Evolutionary conservation across 2,113 vertebrate genomes (phyloP), one percentile per base, ranked within the genome.

Genomic region (Quiscalus mexicanus): DNA sequence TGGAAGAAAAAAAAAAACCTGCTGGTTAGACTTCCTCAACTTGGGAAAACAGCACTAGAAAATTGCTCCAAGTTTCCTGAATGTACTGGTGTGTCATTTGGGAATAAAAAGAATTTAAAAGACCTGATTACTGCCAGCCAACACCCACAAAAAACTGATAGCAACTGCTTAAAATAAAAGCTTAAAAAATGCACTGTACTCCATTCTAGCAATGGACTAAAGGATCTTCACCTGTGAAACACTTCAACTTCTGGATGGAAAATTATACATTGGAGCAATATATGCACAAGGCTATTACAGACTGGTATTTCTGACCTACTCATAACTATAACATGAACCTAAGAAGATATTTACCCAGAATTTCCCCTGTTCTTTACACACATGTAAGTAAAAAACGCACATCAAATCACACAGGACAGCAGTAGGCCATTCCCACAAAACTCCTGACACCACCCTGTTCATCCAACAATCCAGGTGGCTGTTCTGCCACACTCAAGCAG

Each of bases 311-410:
- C 81, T 87, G 33, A 47, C 49, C 24, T 56, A 22, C 49, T n/a
- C 15, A 23, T 73, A 42, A 59, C 75, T 37, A 37, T 37, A 37
- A 37, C 37, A 37, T 37, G 37, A 37, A 37, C 37, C 37, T 11
- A 15, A 31, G 33, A 52, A 74, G 3, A 15, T 14, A 44, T 75
- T 80, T 50, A 60, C 58, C 6, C 5, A 63, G 39, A 58, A 78
- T 30, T 33, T 24, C 24, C 18, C 30, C 13, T 6, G 2, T 41
- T 65, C 64, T 62, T 45, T 23, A 8, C 18, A 33, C 6, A 8
- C 0, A 9, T 0, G 0, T 9, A 39, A 45, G 45, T 18, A 2
- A 9, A 75, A 82, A 85, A 58, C 3, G 1, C 50, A 16, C 31
- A 47, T 23, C 47, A 18, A 70, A 55, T 33, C 12, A 33, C 42